Base-by-base conservation (phyloP, 2,113 vertebrate species). In the Onychorhynchus coronatus region DNA sequence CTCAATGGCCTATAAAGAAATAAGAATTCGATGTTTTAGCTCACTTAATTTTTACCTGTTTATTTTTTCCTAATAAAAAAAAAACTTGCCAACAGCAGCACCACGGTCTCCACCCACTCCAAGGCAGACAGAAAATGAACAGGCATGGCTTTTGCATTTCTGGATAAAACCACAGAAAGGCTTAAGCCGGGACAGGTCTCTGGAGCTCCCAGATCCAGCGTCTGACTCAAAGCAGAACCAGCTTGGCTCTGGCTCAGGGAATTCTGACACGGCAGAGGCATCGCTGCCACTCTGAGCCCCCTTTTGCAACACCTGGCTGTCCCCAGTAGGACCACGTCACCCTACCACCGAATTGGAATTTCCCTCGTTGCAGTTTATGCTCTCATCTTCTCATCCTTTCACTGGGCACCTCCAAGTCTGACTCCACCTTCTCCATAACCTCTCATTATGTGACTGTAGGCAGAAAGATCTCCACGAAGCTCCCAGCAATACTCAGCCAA, bases 361-460 rank as follows among this genome's bases (percentile, higher is more conserved):
- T 46, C 50, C 33, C 28, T 50, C 78, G 12, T 24, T 68, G 62
- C n/a, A 39, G 58, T 71, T 88, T 55, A 55, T 11, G 41, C 5
- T 7, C 8, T 0, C 23, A 62, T 39, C 24, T 68, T 58, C 44
- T 59, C 31, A 56, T 50, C n/a, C 52, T 47, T 76, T 35, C 22
- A 17, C 12, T 18, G 20, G 47, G 6, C 11, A 71, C 56, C 25
- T 75, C 44, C 16, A 70, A 50, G 39, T 11, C 55, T 52, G 49
- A 44, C 28, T 82, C 44, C 41, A 27, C 14, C 13, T 61, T 50
- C 37, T 47, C n/a, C 31, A 31, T 19, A 83, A 66, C n/a, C 7
- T 74, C 35, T 0, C 28, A 20, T 52, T 28, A 56, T 0, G 0
- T 2, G 5, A 19, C 31, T 83, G 30, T 10, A 61, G 17, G 12